Percentiles rank a stretch among this genome's conserved stretches.
Conservation (phyloP, 2,888 invertebrate species). For the Lasiommata megera region DNA sequence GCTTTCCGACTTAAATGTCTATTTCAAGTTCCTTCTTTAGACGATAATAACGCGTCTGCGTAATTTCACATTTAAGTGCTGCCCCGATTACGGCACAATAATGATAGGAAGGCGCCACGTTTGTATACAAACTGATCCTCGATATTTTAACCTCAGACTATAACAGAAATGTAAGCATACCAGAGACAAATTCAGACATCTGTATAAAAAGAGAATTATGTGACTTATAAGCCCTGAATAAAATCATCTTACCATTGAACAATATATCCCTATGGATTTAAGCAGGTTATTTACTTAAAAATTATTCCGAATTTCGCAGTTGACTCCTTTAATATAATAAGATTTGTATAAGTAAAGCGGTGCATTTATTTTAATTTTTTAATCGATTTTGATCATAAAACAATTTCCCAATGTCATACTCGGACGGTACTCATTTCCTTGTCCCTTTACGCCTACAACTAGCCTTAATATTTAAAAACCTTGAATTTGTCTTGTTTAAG, state of each 20-base stretch:
- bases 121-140: slow-evolving; percentile 14
- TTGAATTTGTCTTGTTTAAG: neutral
- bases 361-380: neutral
- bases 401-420: neutral
- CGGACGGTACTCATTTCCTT: slow-evolving; percentile 13
- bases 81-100: slow-evolving; percentile 45
- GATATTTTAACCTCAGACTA: slow-evolving; percentile 2
- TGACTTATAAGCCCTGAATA: no score
- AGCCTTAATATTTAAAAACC: slow-evolving; percentile 3
- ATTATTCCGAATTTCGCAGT: no score
- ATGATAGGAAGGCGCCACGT: slow-evolving; percentile 27
- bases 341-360: neutral
- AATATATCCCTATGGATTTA: no score
- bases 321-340: neutral
- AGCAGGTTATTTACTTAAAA: no score
- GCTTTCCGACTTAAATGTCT: slow-evolving; percentile 32
- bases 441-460: slow-evolving; percentile 15
- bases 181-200: neutral
- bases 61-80: slow-evolving; percentile 56
- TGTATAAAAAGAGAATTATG: no score
- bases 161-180: neutral
- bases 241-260: no score
- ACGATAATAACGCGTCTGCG: slow-evolving; percentile 45
- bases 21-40: slow-evolving; percentile 33
- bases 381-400: slow-evolving; percentile 1